Base-by-base conservation (phyloP, 92 coral and sea anemone species). In the Blastomussa wellsi region DNA sequence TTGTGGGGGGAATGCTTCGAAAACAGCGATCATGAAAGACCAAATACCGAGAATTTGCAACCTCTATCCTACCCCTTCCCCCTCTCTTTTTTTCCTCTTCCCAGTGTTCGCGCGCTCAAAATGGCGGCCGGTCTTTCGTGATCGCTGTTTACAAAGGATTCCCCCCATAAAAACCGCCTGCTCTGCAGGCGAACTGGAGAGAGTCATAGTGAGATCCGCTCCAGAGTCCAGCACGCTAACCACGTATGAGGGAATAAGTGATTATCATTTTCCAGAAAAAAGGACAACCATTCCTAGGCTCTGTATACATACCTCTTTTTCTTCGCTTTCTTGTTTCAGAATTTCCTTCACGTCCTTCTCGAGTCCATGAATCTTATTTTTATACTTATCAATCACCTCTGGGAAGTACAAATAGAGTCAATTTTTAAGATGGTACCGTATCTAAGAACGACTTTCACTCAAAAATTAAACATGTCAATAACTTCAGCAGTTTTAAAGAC, bases 241-340 rank as follows among this genome's bases (percentile, higher is more conserved):
- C n/a, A 17, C 8, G 24, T 20, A 4, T 17, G 8, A 55, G 20
- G 62, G 20, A 60, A 5, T n/a, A 60, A 24, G 12, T 60, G 66
- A n/a, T n/a, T 60, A 31, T 11, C n/a, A n/a, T 60, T 13, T 24
- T 60, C n/a, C 12, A 1, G 31, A 7, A 3, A 8, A 48, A n/a
- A 24, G 31, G 66, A 2, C 11, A 62, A 10, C 67, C 13, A 26
- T 8, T 15, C 35, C 35, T 57, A 57, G 2, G 31, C 8, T 0
- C 5, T 62, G 8, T n/a, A 26, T 16, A 82, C 74, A 16, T 79
- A 87, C 98, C 95, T 94, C 94, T 81, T 94, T 96, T 77, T 96
- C 98, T 79, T 96, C 98, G 66, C 78, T 75, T 78, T 96, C 98
- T 69, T 94, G 98, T 80, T 94, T 96, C 60, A 94, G 79, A 70